A percentile compares a stretch with the other conserved stretches of the same genome.
Evolutionary conservation across 2,113 vertebrate species (phyloP).

Genomic region (Puma concolor): DNA sequence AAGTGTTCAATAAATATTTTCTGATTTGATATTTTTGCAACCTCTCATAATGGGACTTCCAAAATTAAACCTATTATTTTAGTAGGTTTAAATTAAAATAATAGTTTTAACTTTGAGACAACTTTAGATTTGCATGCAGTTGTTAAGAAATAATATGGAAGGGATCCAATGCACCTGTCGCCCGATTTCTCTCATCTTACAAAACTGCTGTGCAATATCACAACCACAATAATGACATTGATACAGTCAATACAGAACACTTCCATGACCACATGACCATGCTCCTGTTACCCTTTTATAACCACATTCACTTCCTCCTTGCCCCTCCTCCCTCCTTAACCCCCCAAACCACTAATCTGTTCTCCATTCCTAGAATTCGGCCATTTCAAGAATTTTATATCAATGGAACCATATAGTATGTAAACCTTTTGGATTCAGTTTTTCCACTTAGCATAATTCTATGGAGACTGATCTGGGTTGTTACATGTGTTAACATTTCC

Average conservation of each 20-base stretch:
- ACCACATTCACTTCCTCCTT: not conserved
- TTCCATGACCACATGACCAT: not conserved
- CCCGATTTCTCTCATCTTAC: not conserved
- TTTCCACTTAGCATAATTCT: not conserved
- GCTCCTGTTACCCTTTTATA: not conserved
- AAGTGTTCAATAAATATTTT: not conserved
- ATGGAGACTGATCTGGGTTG: not conserved
- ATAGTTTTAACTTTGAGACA: not conserved
- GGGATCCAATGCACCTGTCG: not conserved
- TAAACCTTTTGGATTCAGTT: not conserved
- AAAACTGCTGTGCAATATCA: not conserved
- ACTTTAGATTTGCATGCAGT: not conserved
- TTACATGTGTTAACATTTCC: not conserved
- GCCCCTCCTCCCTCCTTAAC: not conserved
- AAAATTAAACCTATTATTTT: not conserved
- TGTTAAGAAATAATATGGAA: not conserved
- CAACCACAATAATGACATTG: not conserved
- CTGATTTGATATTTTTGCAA: not conserved
- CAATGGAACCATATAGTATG: not conserved
- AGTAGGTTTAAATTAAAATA: not conserved
- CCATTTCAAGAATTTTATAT: not conserved
- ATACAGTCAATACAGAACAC: not conserved
- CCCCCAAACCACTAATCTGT: not conserved
- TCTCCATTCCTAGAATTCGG: not conserved
- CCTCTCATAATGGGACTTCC: not conserved